These are phyloP conservation scores for Apodemia duryi DNA, from an alignment of 2,888 invertebrate species.

Conservation along the genomic window DNA sequence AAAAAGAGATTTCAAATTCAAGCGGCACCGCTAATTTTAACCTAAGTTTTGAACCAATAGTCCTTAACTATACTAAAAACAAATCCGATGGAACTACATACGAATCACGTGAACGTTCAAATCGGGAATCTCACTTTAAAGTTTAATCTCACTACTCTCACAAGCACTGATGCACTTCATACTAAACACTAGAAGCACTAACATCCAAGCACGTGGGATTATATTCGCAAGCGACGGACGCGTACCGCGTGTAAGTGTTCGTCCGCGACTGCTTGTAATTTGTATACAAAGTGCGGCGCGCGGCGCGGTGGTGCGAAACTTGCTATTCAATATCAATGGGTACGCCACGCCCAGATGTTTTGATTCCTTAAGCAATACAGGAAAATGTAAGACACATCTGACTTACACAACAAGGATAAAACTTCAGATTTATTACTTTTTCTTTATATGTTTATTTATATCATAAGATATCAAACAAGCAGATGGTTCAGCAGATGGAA, in stretches of 20 bases:
- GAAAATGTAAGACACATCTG: constrained; percentile 17
- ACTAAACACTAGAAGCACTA: not conserved
- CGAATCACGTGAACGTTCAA: not conserved
- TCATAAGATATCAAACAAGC: no score
- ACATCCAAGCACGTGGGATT: not conserved
- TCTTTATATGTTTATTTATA: no score
- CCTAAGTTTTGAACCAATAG: no score
- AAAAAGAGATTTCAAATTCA: no score
- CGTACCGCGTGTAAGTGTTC: not conserved
- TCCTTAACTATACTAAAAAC: no score
- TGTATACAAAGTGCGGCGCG: constrained; percentile 20
- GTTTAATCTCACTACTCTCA: not conserved
- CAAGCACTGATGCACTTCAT: not conserved
- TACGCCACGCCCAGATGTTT: constrained; percentile 62
- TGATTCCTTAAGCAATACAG: constrained; percentile 35
- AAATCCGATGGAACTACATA: not conserved
- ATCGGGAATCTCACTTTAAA: not conserved
- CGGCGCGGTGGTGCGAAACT: constrained; percentile 16
- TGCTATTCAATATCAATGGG: constrained; percentile 18
- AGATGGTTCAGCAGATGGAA: no score
- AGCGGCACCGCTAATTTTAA: no score
- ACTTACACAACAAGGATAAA: no score
- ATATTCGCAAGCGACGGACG: not conserved
- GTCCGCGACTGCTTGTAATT: constrained; percentile 36
- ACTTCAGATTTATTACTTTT: no score